Evolutionary conservation across 2,797 vertebrate genomes (phyloP).

Genomic region (Avahi laniger): DNA sequence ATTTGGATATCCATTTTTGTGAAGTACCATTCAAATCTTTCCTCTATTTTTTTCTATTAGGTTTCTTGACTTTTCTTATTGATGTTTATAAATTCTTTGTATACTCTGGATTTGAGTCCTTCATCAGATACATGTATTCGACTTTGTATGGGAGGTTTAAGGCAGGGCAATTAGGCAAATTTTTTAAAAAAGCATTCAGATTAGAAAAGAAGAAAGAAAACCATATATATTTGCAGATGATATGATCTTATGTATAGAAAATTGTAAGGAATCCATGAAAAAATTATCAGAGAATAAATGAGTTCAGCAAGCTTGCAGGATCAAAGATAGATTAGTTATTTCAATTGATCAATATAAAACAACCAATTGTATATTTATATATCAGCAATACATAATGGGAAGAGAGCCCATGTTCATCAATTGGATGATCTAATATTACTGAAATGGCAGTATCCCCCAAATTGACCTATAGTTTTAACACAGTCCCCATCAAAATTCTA

Average conservation of each 20-base stretch:
- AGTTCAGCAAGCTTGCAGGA: not conserved
- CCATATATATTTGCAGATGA: not conserved
- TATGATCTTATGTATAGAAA: not conserved
- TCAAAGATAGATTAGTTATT: not conserved
- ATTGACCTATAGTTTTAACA: not conserved
- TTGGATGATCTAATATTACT: not conserved
- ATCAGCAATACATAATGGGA: not conserved
- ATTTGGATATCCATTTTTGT: not conserved
- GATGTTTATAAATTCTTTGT: not conserved
- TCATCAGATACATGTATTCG: not conserved
- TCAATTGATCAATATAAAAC: not conserved
- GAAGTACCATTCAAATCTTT: not conserved
- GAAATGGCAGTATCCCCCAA: not conserved
- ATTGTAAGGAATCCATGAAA: not conserved
- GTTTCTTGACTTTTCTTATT: not conserved
- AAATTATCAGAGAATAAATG: not conserved
- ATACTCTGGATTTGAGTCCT: not conserved
- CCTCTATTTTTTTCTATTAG: not conserved
- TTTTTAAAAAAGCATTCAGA: not conserved
- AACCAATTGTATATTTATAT: not conserved
- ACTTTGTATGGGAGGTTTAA: not conserved
- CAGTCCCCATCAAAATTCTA: not conserved
- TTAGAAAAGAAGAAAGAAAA: not conserved
- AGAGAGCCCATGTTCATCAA: not conserved
- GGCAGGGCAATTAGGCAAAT: not conserved